A percentile compares a stretch with the other conserved stretches of the same genome.
Evolutionary conservation across 2,113 vertebrate genomes (phyloP).

Genomic region (Promerops cafer): DNA sequence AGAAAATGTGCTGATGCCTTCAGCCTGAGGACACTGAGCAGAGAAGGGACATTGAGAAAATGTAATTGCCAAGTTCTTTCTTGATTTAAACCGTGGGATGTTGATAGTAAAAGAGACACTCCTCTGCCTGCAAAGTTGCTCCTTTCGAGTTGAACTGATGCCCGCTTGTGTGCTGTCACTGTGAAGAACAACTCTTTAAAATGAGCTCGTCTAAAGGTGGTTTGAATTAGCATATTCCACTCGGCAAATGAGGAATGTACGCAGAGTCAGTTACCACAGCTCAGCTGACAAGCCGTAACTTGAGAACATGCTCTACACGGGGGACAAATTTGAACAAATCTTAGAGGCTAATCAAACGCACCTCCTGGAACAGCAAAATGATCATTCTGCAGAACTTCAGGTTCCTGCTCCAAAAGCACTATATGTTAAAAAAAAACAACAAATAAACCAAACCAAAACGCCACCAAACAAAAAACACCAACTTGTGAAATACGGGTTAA

Average conservation of each 20-base stretch:
- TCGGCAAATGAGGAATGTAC: neutral
- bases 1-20: neutral
- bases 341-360: neutral
- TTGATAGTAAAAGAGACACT: neutral
- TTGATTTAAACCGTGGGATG: neutral
- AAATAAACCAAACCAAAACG: neutral
- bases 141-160: neutral
- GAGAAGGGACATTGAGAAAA: neutral
- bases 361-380: neutral
- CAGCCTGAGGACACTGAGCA: neutral
- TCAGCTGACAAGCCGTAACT: conserved; percentile 19
- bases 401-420: neutral
- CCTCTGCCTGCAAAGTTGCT: neutral
- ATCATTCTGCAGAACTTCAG: neutral
- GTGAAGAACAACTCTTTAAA: neutral
- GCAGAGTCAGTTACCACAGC: neutral
- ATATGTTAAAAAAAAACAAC: neutral
- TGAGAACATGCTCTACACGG: neutral
- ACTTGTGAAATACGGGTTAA: neutral
- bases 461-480: neutral
- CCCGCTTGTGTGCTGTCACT: neutral
- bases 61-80: neutral
- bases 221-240: conserved; percentile 19
- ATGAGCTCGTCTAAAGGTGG: neutral
- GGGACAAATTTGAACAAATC: conserved; percentile 39